These are phyloP conservation scores for Sebastes minor DNA, from an alignment of 2,797 vertebrate genomes.

Conservation along the genomic window DNA sequence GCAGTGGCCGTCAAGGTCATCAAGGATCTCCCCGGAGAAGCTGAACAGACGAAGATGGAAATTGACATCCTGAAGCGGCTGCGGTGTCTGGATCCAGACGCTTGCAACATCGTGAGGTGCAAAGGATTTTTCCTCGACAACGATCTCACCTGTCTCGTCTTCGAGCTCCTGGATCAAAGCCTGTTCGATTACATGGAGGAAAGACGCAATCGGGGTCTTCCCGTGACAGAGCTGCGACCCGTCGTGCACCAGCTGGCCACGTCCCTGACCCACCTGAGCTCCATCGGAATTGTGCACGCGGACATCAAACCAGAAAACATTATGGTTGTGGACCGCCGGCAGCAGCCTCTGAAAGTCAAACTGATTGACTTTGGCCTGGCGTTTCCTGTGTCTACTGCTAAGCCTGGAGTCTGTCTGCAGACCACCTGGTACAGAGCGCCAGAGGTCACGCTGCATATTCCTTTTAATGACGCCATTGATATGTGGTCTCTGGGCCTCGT, in stretches of 20 bases:
- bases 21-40: too few relatives aligned
- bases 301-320: neutral
- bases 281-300: neutral
- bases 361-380: neutral
- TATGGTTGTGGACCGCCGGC: neutral
- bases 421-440: too few relatives aligned
- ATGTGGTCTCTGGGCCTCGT: neutral
- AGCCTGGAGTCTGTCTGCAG: too few relatives aligned
- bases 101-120: neutral
- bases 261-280: neutral
- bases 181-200: neutral
- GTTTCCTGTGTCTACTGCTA: neutral
- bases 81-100: neutral
- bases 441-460: too few relatives aligned
- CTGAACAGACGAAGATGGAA: neutral
- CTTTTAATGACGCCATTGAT: too few relatives aligned
- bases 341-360: neutral
- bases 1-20: too few relatives aligned
- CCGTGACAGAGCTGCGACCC: neutral
- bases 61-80: neutral
- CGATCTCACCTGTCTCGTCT: neutral
- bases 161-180: neutral
- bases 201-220: neutral
- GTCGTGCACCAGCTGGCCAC: neutral
- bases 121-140: neutral